Evolutionary conservation across 2,797 vertebrate species (phyloP).

Genomic region (Micromesistius poutassou): DNA sequence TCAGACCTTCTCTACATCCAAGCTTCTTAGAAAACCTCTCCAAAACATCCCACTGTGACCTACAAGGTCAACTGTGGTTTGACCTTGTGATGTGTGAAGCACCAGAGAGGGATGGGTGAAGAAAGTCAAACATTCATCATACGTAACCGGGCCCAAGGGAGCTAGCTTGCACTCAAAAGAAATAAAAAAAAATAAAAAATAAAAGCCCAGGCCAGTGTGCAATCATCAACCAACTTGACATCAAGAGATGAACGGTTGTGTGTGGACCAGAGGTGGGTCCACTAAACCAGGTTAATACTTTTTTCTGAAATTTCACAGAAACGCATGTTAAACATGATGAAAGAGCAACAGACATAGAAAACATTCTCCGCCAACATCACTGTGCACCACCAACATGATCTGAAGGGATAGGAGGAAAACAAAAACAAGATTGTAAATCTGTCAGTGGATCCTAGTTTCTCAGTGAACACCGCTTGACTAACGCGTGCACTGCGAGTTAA

Average conservation of each 20-base stretch:
- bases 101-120: neutral
- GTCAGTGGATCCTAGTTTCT: slow-evolving; percentile 28
- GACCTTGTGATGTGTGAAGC: neutral
- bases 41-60: neutral
- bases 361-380: too few relatives aligned
- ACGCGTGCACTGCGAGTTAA: slow-evolving; percentile 19
- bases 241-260: slow-evolving; percentile 27
- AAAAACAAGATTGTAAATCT: neutral
- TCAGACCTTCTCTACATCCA: neutral
- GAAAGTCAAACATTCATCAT: slow-evolving; percentile 4
- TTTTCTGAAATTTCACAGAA: neutral
- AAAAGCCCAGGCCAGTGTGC: slow-evolving; percentile 42
- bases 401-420: too few relatives aligned
- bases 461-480: slow-evolving; percentile 39
- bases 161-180: slow-evolving; percentile 22
- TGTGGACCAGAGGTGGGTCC: slow-evolving; percentile 29
- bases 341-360: too few relatives aligned
- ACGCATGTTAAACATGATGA: too few relatives aligned
- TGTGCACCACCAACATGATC: too few relatives aligned
- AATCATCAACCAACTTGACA: slow-evolving; percentile 32
- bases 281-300: neutral
- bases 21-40: neutral
- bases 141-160: neutral
- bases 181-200: slow-evolving; percentile 31
- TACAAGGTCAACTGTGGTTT: neutral